Evolutionary conservation across 1,140 invertebrate species (phyloP).

Genomic region (Coelopa frigida): DNA sequence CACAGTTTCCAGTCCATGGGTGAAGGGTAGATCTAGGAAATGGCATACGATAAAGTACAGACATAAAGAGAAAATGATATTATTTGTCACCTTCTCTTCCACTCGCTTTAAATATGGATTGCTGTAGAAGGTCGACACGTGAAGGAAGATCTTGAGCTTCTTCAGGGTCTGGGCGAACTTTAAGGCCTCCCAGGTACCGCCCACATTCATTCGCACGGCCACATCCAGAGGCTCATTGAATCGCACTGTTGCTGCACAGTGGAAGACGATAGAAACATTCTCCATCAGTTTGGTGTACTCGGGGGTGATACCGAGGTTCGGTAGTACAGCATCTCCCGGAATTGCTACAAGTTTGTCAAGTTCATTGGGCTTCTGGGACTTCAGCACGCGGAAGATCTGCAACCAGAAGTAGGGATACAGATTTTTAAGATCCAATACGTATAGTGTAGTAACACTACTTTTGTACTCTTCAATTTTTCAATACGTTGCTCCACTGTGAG

Average conservation of each 20-base stretch:
- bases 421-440: not conserved
- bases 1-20: conserved; percentile 38
- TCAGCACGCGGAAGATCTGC: conserved; percentile 58
- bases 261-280: conserved; percentile 79
- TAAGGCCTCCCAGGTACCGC: conserved; percentile 58
- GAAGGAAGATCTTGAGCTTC: conserved; percentile 63
- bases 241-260: conserved; percentile 83
- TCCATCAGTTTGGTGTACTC: conserved; percentile 34
- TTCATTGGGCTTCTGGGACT: conserved; percentile 27
- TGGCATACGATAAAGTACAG: no score
- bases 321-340: conserved; percentile 36
- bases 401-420: not conserved
- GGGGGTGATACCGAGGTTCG: conserved; percentile 21
- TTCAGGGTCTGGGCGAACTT: conserved; percentile 58
- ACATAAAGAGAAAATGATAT: no score
- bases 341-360: conserved; percentile 41
- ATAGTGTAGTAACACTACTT: not conserved
- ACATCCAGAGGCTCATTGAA: conserved; percentile 67
- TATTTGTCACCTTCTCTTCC: conserved; percentile 60
- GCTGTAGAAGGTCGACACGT: conserved; percentile 64
- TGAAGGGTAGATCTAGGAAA: conserved; percentile 48
- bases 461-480: conserved; percentile 10
- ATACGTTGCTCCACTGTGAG: conserved; percentile 15
- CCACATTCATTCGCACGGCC: conserved; percentile 57
- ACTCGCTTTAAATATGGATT: conserved; percentile 64